Conservation (phyloP, 2,797 vertebrate genomes). For the Esox masquinongy region DNA sequence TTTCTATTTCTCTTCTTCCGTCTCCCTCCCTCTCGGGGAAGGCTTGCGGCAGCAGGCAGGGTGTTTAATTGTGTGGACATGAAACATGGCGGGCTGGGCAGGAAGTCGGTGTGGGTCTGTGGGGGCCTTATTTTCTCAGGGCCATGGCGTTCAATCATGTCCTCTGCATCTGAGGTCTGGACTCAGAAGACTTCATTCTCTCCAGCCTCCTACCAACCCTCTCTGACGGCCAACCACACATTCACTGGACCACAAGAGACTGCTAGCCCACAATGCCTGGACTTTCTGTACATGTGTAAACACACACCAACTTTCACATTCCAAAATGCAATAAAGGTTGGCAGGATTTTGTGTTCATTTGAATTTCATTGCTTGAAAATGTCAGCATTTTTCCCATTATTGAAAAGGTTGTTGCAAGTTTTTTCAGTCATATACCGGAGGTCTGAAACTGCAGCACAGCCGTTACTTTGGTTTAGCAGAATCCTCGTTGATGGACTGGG, state of each 20-base stretch:
- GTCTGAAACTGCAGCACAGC: background rate
- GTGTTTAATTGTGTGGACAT: conserved; percentile 68
- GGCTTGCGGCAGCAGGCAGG: conserved; percentile 27
- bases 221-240: conserved; percentile 15
- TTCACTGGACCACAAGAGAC: conserved; percentile 18
- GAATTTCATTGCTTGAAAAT: too few relatives aligned
- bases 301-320: background rate
- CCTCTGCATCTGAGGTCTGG: conserved; percentile 48
- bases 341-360: background rate
- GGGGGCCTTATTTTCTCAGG: conserved; percentile 57
- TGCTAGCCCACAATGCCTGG: background rate
- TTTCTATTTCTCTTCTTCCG: too few relatives aligned
- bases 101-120: conserved; percentile 59
- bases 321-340: background rate
- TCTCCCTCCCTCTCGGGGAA: background rate
- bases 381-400: too few relatives aligned
- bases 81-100: conserved; percentile 58
- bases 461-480: background rate
- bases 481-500: background rate
- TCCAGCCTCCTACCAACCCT: conserved; percentile 19
- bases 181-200: conserved; percentile 34
- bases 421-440: background rate
- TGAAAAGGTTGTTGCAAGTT: too few relatives aligned
- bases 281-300: background rate
- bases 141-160: conserved; percentile 53